Conservation (phyloP, 2,888 invertebrate species). For the Lapara coniferarum region DNA sequence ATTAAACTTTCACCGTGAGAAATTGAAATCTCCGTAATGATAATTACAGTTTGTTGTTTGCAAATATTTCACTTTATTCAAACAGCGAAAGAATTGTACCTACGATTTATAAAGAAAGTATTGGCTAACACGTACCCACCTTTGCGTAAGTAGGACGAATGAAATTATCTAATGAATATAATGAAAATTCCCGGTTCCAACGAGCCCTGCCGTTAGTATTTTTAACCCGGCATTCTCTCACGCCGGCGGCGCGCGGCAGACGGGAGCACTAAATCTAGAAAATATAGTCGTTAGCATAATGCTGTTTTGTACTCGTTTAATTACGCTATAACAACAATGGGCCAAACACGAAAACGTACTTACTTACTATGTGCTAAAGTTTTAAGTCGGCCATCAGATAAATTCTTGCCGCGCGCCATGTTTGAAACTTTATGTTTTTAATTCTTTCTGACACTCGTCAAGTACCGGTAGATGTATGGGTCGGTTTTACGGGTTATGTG, state of each 20-base stretch:
- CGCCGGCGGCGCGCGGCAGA: constrained; percentile 4
- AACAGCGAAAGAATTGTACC: too few relatives aligned
- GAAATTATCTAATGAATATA: constrained; percentile 18
- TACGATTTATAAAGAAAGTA: neutral
- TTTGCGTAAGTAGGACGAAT: neutral
- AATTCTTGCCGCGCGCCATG: constrained; percentile 21
- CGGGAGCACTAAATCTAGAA: constrained; percentile 23
- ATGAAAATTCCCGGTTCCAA: constrained; percentile 5
- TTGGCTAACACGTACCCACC: neutral
- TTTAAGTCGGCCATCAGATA: constrained; percentile 22
- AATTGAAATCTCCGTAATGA: neutral
- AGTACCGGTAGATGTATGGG: constrained; percentile 9
- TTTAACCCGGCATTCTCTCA: constrained; percentile 23
- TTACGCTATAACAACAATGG: constrained; percentile 38
- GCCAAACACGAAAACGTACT: constrained; percentile 28
- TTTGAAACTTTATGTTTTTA: constrained; percentile 24
- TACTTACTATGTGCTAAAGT: constrained; percentile 26
- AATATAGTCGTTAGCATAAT: constrained; percentile 47
- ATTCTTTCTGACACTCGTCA: constrained; percentile 22
- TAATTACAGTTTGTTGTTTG: neutral
- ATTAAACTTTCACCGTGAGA: neutral
- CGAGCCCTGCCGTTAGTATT: constrained; percentile 10
- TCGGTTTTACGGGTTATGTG: neutral
- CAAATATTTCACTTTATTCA: too few relatives aligned
- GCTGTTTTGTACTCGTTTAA: constrained; percentile 52